Conservation (phyloP, 2,113 vertebrate species). For the Hyperopisus bebe region DNA sequence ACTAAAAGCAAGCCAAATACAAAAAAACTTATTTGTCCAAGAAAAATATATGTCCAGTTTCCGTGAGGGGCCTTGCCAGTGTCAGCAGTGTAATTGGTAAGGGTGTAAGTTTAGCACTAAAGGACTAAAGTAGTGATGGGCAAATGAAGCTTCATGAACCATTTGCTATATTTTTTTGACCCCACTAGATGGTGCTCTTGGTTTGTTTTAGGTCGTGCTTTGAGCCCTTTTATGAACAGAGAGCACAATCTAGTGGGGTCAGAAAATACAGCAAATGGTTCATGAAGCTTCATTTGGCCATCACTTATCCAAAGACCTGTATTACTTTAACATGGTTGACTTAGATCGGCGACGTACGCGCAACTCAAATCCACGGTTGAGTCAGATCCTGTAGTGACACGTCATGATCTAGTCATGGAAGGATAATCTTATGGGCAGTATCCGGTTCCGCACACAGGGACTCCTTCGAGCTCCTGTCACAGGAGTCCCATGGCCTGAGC, state of each 20-base stretch:
- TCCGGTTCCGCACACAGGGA: constrained; percentile 60
- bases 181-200: not conserved
- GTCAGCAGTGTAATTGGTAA: not conserved
- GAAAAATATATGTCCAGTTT: not conserved
- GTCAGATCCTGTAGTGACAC: not conserved
- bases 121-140: not conserved
- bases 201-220: not conserved
- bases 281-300: no score
- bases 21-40: not conserved
- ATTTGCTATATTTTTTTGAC: not conserved
- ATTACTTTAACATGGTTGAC: not conserved
- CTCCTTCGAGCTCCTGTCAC: constrained; percentile 80
- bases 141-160: not conserved
- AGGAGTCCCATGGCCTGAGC: constrained; percentile 77
- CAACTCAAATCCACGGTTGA: not conserved
- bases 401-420: not conserved
- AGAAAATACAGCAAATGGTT: no score
- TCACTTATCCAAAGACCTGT: no score
- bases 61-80: not conserved
- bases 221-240: no score
- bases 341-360: not conserved
- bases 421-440: not conserved
- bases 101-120: not conserved
- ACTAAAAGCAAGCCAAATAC: not conserved
- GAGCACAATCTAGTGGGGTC: no score